Conservation (phyloP, 1,140 invertebrate species). For the fruit fly (Drosophila melanogaster) region DNA sequence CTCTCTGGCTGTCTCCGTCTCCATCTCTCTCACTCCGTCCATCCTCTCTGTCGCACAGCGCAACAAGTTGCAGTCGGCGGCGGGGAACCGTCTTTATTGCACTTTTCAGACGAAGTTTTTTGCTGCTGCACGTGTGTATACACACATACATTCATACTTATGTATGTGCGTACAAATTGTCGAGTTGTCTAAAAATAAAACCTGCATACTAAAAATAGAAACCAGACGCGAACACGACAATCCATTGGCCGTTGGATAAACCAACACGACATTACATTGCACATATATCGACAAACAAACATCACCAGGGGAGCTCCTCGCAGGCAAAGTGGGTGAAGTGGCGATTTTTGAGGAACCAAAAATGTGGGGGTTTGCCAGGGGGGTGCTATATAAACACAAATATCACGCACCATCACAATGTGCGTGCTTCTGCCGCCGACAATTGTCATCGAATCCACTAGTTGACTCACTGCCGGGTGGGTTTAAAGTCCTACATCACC, state of each 20-base stretch:
- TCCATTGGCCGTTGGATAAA: slow-evolving; percentile 67
- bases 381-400: slow-evolving; percentile 4
- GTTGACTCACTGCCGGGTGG: slow-evolving; percentile 17
- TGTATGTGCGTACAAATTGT: slow-evolving; percentile 1
- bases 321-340: not conserved
- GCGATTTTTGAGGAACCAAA: slow-evolving; percentile 4
- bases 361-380: not conserved
- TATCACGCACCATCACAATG: slow-evolving; percentile 6
- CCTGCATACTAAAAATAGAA: slow-evolving; percentile 52
- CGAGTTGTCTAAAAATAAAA: slow-evolving; percentile 73
- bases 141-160: not conserved
- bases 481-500: slow-evolving; percentile 1
- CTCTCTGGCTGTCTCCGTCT: slow-evolving; percentile 1
- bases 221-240: slow-evolving; percentile 61
- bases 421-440: slow-evolving; percentile 24
- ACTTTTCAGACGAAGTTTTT: slow-evolving; percentile 64
- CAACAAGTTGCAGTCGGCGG: slow-evolving; percentile 71
- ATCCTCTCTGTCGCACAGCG: slow-evolving; percentile 9
- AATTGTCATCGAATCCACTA: slow-evolving; percentile 20
- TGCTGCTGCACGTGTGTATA: slow-evolving; percentile 26
- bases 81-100: slow-evolving; percentile 49
- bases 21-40: not conserved
- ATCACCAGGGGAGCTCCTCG: slow-evolving; percentile 24
- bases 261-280: slow-evolving; percentile 66
- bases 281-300: slow-evolving; percentile 66